Evolutionary conservation across 2,113 vertebrate genomes (phyloP).

Genomic region (Thomomys bottae): DNA sequence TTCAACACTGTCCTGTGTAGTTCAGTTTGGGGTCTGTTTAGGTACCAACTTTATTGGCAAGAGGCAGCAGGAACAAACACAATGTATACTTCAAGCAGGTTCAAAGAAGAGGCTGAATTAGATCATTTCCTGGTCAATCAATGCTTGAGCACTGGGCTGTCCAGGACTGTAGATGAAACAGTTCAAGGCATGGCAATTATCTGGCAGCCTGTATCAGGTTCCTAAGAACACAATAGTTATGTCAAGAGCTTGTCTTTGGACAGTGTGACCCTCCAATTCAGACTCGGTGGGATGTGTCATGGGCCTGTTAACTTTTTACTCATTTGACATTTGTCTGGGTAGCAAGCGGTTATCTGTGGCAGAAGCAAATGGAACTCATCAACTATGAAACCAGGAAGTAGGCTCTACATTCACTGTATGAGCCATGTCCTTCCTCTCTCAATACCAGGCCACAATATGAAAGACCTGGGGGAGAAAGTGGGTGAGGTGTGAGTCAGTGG

Average conservation of each 20-base stretch:
- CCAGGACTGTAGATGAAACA: background rate
- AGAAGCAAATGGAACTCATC: background rate
- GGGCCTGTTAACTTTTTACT: background rate
- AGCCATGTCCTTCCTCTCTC: background rate
- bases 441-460: background rate
- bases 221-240: background rate
- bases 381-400: constrained; percentile 18
- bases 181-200: background rate
- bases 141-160: background rate
- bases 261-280: constrained; percentile 20
- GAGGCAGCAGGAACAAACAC: background rate
- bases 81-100: background rate
- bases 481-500: background rate
- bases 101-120: background rate
- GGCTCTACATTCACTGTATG: background rate
- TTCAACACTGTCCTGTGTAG: background rate
- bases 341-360: background rate
- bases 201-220: background rate
- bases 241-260: constrained; percentile 39
- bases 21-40: background rate
- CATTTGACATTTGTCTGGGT: constrained; percentile 37
- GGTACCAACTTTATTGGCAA: background rate
- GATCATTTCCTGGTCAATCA: background rate
- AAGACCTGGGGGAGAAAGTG: background rate
- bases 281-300: constrained; percentile 47